Evolutionary conservation across 1,140 invertebrate species (phyloP).

Genomic region (Cataglyphis hispanica): DNA sequence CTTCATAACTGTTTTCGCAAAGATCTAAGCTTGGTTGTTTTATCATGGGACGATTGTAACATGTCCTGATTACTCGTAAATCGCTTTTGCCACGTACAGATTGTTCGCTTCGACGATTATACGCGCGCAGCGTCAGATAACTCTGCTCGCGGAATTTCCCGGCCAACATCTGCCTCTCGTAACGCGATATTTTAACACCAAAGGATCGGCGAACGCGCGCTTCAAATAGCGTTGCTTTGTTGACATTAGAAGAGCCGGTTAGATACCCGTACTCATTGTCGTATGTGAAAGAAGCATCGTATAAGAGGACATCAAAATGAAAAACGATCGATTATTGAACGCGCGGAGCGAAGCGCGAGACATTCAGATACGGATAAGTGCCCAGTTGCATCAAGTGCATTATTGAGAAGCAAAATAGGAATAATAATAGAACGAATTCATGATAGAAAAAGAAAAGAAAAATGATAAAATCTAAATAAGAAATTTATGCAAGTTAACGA

Average conservation of each 20-base stretch:
- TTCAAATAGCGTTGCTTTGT: slow-evolving; percentile 47
- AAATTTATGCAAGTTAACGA: slow-evolving; percentile 9
- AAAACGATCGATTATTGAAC: slow-evolving; percentile 66
- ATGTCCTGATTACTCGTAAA: slow-evolving; percentile 53
- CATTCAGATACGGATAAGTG: slow-evolving; percentile 54
- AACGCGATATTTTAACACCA: slow-evolving; percentile 64
- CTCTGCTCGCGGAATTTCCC: slow-evolving; percentile 50
- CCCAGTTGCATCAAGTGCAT: slow-evolving; percentile 65
- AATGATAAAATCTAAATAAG: slow-evolving; percentile 13
- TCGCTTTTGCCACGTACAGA: slow-evolving; percentile 54
- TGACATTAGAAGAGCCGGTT: slow-evolving; percentile 41
- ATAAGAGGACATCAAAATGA: slow-evolving; percentile 68
- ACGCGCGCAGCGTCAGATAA: slow-evolving; percentile 16
- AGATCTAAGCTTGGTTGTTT: slow-evolving; percentile 40
- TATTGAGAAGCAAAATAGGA: slow-evolving; percentile 55
- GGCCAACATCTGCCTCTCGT: slow-evolving; percentile 46
- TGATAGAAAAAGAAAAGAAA: slow-evolving; percentile 52
- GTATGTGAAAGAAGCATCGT: slow-evolving; percentile 12
- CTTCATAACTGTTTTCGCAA: slow-evolving; percentile 28
- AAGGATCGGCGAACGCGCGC: not conserved
- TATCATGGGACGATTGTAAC: slow-evolving; percentile 28
- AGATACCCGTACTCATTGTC: slow-evolving; percentile 34
- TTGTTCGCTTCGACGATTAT: slow-evolving; percentile 44
- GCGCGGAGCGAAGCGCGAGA: slow-evolving; percentile 18
- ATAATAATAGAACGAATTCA: slow-evolving; percentile 62